Evolutionary conservation across 2,113 vertebrate species (phyloP), one percentile per base, ranked within the genome.

Genomic region (Hemicordylus capensis): DNA sequence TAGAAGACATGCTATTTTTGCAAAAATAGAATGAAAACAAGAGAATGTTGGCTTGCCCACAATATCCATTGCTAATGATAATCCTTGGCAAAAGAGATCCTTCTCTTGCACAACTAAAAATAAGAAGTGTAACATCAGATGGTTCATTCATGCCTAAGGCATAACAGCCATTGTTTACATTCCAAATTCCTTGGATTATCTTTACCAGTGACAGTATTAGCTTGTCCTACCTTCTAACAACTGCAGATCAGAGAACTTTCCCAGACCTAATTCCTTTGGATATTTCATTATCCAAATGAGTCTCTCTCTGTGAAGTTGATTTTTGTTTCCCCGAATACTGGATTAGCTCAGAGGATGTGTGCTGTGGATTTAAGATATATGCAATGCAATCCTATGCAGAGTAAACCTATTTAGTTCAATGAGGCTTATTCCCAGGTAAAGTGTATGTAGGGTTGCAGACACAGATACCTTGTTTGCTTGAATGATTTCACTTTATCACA

Each of bases 181-280:
- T 79, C 82, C 44, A 74, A 70, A 88, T 92, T 92, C 74, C 73
- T 91, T 87, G 44, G 46, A 64, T n/a, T 93, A 84, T 61, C 46
- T 89, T 92, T 85, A 85, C 34, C 10, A 80, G 11, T 85, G 87
- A 84, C 39, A 75, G n/a, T 91, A 70, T 85, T 88, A 90, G 88
- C 58, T 88, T 81, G 48, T 46, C 22, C 51, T 85, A 75, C 84
- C 88, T 89, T 91, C 76, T 88, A 88, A 90, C 54, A 93, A 89
- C 26, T 87, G 22, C 39, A 76, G 86, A 87, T 73, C 51, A 80
- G 63, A 78, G 19, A 48, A 87, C 90, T 90, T 90, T 4, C 5
- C 34, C 59, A 80, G 70, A 84, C 26, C 63, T 86, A 78, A 81
- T 92, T 90, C 72, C 86, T 86, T n/a, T 92, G 89, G 48, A 81